These are phyloP conservation scores for Cylindroiulus punctatus DNA, from an alignment of 2,888 invertebrate genomes.

Conservation along the genomic window DNA sequence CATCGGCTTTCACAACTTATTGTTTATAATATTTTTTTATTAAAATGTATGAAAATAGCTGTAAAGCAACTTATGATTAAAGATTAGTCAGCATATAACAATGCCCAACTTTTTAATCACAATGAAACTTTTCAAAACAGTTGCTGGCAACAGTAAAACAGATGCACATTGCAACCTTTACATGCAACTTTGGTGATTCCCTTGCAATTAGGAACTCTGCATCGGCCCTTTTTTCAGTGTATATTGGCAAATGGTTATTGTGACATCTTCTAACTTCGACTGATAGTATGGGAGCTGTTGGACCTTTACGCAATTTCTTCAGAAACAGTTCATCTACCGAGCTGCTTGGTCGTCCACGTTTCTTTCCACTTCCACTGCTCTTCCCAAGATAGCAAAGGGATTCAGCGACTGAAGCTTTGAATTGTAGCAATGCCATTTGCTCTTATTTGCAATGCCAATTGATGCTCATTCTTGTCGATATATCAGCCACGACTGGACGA, in stretches of 20 bases:
- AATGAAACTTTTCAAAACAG: slow-evolving; percentile 34
- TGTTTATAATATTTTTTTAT: neutral
- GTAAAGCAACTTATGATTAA: no score
- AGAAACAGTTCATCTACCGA: neutral
- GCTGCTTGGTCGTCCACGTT: slow-evolving; percentile 44
- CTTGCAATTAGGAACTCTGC: slow-evolving; percentile 43
- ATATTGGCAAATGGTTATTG: slow-evolving; percentile 48
- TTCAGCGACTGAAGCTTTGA: slow-evolving; percentile 46
- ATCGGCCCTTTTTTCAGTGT: slow-evolving; percentile 1
- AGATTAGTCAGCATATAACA: neutral
- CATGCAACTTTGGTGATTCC: slow-evolving; percentile 31
- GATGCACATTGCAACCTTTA: slow-evolving; percentile 49
- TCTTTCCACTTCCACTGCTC: neutral
- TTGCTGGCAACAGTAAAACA: slow-evolving; percentile 23
- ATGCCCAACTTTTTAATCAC: neutral
- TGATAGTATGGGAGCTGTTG: slow-evolving; percentile 37
- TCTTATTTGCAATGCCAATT: neutral
- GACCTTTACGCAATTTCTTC: neutral
- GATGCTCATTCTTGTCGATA: slow-evolving; percentile 49
- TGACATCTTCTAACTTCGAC: slow-evolving; percentile 11
- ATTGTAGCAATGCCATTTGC: slow-evolving; percentile 20
- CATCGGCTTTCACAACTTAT: neutral
- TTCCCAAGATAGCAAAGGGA: slow-evolving; percentile 17
- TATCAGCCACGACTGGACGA: slow-evolving; percentile 60
- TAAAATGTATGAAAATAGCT: no score